A percentile compares a stretch with the other conserved stretches of the same genome.
These are phyloP conservation scores for Brachyhypopomus gauderio DNA, from an alignment of 2,113 vertebrate species.

Conservation along the genomic window DNA sequence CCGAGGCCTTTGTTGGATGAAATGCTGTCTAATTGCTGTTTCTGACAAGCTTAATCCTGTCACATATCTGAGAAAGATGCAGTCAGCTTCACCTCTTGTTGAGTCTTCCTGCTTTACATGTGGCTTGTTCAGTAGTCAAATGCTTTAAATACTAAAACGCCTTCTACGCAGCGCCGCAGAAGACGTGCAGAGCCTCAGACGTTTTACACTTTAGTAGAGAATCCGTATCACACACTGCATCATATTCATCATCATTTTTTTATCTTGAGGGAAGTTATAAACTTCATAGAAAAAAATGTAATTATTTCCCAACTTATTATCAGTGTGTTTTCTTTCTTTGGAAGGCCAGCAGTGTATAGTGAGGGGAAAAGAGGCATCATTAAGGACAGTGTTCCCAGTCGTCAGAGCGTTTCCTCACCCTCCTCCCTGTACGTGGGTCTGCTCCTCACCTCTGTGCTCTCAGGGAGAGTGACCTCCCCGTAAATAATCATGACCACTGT, in stretches of 20 bases:
- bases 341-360: background rate
- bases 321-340: too few relatives aligned
- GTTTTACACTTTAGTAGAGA: background rate
- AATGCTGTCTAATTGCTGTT: slow-evolving; percentile 67
- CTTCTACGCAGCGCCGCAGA: background rate
- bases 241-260: background rate
- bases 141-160: background rate
- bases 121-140: background rate
- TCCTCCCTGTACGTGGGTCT: background rate
- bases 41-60: slow-evolving; percentile 43
- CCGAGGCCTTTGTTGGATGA: slow-evolving; percentile 61
- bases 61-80: slow-evolving; percentile 4
- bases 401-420: slow-evolving; percentile 69
- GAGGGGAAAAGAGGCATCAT: slow-evolving; percentile 55
- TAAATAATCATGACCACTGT: slow-evolving; percentile 79
- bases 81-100: background rate
- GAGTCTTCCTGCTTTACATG: background rate
- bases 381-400: slow-evolving; percentile 66
- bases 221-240: background rate
- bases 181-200: background rate
- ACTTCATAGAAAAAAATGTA: too few relatives aligned
- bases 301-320: too few relatives aligned
- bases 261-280: too few relatives aligned
- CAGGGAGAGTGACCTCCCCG: slow-evolving; percentile 76
- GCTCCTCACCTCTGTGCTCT: slow-evolving; percentile 71